These are phyloP conservation scores for Gonioctena quinquepunctata DNA, from an alignment of 1,140 invertebrate genomes.

Conservation along the genomic window DNA sequence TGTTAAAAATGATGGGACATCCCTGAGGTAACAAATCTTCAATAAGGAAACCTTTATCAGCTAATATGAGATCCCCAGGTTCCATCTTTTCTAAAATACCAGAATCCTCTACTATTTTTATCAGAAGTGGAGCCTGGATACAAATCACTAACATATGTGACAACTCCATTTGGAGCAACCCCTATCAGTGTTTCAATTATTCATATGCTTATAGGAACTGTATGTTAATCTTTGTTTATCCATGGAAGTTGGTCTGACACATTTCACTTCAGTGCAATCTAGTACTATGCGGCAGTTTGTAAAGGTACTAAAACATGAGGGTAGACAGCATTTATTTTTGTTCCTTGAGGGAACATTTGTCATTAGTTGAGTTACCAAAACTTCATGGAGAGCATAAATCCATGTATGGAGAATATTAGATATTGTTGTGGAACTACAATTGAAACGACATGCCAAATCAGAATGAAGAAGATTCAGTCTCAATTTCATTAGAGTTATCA, in stretches of 20 bases:
- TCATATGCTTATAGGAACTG: conserved; percentile 26
- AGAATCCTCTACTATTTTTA: conserved; percentile 14
- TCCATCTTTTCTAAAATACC: background rate
- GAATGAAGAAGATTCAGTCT: conserved; percentile 24
- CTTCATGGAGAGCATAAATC: background rate
- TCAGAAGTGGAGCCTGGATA: conserved; percentile 26
- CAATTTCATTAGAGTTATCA: conserved; percentile 31
- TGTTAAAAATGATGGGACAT: conserved; percentile 29
- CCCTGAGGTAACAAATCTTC: conserved; percentile 27
- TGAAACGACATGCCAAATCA: conserved; percentile 28
- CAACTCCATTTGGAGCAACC: conserved; percentile 35
- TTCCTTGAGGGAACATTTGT: conserved; percentile 18
- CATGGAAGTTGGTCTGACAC: conserved; percentile 8
- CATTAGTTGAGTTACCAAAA: conserved; percentile 6
- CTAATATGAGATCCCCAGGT: conserved; percentile 25
- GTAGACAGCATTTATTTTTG: conserved; percentile 25
- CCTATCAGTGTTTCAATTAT: conserved; percentile 28
- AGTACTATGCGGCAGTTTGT: conserved; percentile 31
- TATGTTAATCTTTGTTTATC: conserved; percentile 22
- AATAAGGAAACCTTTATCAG: conserved; percentile 32
- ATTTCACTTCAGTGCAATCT: conserved; percentile 30
- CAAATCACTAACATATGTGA: conserved; percentile 26
- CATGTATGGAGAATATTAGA: conserved; percentile 27
- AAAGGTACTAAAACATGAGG: conserved; percentile 23
- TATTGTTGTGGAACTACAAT: conserved; percentile 15